phyloP scores from a whole-genome alignment of 2,797 vertebrate species.

The Lophotriccus pileatus region DNA sequence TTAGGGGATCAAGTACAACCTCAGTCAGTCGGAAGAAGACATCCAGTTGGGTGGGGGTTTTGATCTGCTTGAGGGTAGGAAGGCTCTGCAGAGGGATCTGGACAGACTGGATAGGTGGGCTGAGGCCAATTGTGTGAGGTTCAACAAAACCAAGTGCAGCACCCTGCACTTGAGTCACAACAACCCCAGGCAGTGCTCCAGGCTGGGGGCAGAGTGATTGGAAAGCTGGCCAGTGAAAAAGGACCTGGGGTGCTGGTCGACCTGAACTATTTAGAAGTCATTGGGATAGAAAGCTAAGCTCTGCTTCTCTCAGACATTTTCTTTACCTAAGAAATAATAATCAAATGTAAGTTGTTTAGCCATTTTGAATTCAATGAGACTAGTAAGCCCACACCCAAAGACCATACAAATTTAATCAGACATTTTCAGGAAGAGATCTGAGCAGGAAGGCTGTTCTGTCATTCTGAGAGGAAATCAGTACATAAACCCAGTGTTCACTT shows the following conservation, averaged over 20 bases:
- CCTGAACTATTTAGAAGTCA: not conserved
- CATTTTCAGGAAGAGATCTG: not conserved
- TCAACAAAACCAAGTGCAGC: not conserved
- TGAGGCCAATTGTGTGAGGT: fast-evolving
- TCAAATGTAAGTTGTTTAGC: not conserved
- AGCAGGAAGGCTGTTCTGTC: not conserved
- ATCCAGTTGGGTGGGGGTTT: not conserved
- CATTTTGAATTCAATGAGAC: not conserved
- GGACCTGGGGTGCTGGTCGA: not conserved
- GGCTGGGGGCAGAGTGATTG: not conserved
- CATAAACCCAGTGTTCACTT: not conserved
- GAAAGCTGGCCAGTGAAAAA: not conserved
- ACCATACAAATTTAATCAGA: not conserved
- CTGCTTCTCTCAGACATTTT: not conserved
- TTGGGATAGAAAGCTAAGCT: not conserved
- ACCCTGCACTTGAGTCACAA: not conserved
- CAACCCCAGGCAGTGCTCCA: not conserved
- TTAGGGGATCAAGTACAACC: fast-evolving
- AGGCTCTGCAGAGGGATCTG: not conserved
- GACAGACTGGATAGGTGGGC: not conserved
- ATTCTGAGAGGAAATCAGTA: not conserved
- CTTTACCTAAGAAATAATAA: not conserved
- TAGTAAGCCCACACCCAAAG: not conserved
- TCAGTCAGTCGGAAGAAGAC: not conserved
- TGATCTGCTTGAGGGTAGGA: not conserved